Evolutionary conservation across 2,113 vertebrate genomes (phyloP).

Genomic region (Morone chrysops): DNA sequence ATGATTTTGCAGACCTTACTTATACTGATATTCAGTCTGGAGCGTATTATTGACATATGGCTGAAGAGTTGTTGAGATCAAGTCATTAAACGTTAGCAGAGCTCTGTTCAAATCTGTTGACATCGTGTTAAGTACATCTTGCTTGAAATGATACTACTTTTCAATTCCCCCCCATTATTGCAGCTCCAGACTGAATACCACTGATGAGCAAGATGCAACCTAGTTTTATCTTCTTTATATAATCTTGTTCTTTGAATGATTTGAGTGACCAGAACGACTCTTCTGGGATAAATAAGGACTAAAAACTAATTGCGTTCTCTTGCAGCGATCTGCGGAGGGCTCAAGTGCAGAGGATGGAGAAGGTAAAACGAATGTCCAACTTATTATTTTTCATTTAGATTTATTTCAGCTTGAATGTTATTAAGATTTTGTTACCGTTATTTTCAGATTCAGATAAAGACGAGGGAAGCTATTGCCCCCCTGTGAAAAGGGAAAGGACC

Average conservation of each 20-base stretch:
- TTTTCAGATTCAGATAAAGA: slow-evolving; percentile 94
- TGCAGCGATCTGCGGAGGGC: slow-evolving; percentile 93
- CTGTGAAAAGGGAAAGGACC: slow-evolving; percentile 95
- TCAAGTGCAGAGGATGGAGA: slow-evolving; percentile 97
- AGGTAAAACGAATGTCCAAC: slow-evolving; percentile 82
- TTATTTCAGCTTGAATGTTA: neutral
- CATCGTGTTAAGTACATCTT: slow-evolving; percentile 1
- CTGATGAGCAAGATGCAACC: neutral
- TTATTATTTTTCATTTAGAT: neutral
- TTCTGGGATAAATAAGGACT: neutral
- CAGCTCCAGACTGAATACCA: neutral
- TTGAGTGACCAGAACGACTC: neutral
- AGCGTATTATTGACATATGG: neutral
- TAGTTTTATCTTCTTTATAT: neutral
- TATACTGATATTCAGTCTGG: neutral
- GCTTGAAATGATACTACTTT: neutral
- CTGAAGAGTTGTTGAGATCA: neutral
- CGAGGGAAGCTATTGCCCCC: slow-evolving; percentile 93
- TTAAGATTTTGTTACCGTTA: slow-evolving; percentile 3
- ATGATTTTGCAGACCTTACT: neutral
- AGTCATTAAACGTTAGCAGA: slow-evolving; percentile 1
- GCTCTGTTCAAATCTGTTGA: neutral
- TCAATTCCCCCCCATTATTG: neutral
- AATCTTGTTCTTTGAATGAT: slow-evolving; percentile 1
- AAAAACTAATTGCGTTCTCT: slow-evolving; percentile 42